phyloP scores from a whole-genome alignment of 2,113 vertebrate species.

The Alaudala cheleensis region DNA sequence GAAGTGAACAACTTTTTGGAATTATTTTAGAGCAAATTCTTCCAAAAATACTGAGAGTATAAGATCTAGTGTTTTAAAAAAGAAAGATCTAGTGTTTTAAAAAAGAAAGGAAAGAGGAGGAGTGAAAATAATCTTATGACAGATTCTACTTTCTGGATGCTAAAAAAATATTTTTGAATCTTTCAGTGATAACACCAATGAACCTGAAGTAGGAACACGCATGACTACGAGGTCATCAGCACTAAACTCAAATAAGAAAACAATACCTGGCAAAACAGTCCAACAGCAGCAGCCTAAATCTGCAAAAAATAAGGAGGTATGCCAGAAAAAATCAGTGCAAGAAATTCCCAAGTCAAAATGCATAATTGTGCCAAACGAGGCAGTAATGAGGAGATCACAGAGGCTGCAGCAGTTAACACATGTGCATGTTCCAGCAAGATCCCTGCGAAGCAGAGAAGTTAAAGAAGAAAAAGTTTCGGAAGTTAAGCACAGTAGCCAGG shows the following conservation, averaged over 20 bases:
- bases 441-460: constrained; percentile 68
- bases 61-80: not conserved
- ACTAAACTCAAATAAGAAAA: constrained; percentile 7
- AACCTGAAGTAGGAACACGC: constrained; percentile 42
- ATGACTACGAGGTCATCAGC: constrained; percentile 68
- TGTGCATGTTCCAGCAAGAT: constrained; percentile 59
- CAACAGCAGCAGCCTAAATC: constrained; percentile 58
- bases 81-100: not conserved
- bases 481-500: constrained; percentile 54
- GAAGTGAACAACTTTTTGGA: not conserved
- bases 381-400: constrained; percentile 71
- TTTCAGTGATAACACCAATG: constrained; percentile 41
- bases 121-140: constrained; percentile 22
- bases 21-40: constrained; percentile 25
- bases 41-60: constrained; percentile 15
- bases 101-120: not conserved
- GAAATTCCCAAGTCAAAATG: constrained; percentile 50
- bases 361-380: not conserved
- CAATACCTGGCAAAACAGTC: not conserved
- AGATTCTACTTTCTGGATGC: constrained; percentile 27
- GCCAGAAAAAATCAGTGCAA: constrained; percentile 61
- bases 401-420: constrained; percentile 70
- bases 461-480: constrained; percentile 45
- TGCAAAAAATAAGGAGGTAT: constrained; percentile 54
- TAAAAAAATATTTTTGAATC: constrained; percentile 24